Base-by-base conservation (phyloP, 1,140 invertebrate species). In the Pogonomyrmex californicus region DNA sequence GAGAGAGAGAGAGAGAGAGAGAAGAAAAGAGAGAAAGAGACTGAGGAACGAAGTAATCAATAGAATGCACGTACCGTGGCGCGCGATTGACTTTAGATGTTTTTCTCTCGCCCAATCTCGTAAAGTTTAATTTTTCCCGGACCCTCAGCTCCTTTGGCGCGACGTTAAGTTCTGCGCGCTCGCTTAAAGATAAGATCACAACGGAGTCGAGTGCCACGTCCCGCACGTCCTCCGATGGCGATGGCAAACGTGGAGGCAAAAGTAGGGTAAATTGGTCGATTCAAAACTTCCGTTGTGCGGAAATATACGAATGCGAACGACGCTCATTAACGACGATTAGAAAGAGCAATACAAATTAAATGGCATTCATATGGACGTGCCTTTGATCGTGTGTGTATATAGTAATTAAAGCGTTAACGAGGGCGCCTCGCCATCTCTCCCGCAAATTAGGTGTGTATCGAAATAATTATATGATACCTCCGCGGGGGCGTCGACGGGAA, bases 401-500 rank as follows among this genome's bases (percentile, higher is more conserved):
- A 17, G 1, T 85, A 75, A 44, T 71, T 44, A 73, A 47, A 44
- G 30, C 38, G 30, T 17, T 10, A 44, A 60, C n/a, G 71, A 12
- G 4, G 4, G 51, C 38, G n/a, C 44, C 78, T 66, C 38, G 51
- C 17, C 30, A 7, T n/a, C n/a, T 79, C 47, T 68, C 9, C 47
- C 76, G 23, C 75, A 78, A 78, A 86, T 78, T 78, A 54, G n/a
- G n/a, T 78, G 63, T 41, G 41, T 75, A 86, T 78, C 78, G 44
- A 78, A 86, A 86, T 86, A 65, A 81, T 81, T 70, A 70, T 70
- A 49, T 30, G 36, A 70, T 23, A n/a, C 44, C 41, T 65, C 38
- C n/a, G 4, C 0, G 23, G 23, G 23, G 33, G 12, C 38, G 44
- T 63, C 60, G 51, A 65, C 44, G 76, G 30, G 85, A 70, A 79